Evolutionary conservation across 1,140 invertebrate species (phyloP).

Genomic region (Lamellibrachia luymesi): DNA sequence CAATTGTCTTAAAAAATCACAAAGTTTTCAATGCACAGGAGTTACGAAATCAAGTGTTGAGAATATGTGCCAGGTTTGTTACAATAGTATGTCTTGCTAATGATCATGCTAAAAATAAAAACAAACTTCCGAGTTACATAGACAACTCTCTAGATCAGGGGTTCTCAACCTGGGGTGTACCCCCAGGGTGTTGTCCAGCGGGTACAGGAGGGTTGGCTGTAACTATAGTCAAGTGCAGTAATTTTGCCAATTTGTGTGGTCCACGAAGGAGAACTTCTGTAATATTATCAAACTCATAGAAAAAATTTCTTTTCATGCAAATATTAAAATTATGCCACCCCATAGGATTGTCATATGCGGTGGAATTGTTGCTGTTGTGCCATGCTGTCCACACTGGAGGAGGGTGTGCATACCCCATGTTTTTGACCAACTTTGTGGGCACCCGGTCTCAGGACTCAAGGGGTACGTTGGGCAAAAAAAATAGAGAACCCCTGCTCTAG

Average conservation of each 20-base stretch:
- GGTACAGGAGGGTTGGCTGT: not conserved
- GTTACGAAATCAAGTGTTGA: too few species aligned
- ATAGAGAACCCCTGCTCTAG: not conserved
- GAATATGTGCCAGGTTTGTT: too few species aligned
- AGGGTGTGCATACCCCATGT: not conserved
- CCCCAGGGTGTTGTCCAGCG: not conserved
- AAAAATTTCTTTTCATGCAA: not conserved
- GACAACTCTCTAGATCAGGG: not conserved
- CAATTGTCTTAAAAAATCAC: too few species aligned
- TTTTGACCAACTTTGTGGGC: not conserved
- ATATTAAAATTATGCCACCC: not conserved
- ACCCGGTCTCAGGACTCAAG: not conserved
- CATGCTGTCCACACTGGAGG: not conserved
- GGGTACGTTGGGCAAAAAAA: not conserved
- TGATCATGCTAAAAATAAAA: not conserved
- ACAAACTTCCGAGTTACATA: not conserved
- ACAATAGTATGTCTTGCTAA: not conserved
- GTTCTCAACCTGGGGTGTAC: not conserved
- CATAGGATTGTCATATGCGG: not conserved
- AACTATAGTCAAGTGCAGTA: not conserved
- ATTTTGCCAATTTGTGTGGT: not conserved
- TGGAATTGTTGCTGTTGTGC: conserved; percentile 18
- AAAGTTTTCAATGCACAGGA: too few species aligned
- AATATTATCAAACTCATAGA: not conserved
- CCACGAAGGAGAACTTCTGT: not conserved